Evolutionary conservation across 2,888 invertebrate species (phyloP).

Genomic region (Eupithecia subumbrata): DNA sequence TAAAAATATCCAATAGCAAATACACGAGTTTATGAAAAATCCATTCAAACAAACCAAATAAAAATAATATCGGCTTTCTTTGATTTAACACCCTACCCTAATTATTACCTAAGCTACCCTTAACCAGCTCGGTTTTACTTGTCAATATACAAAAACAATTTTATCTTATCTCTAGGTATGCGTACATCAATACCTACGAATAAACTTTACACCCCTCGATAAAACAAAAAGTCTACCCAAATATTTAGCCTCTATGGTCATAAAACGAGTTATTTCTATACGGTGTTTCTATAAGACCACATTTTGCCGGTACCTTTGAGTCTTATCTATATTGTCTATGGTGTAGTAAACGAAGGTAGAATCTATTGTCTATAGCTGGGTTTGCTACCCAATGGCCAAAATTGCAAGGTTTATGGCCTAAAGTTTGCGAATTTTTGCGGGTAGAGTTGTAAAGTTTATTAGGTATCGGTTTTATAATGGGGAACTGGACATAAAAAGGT

Average conservation of each 20-base stretch:
- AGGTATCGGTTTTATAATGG: conserved; percentile 39
- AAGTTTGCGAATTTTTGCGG: conserved; percentile 46
- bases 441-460: conserved; percentile 40
- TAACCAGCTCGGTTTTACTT: neutral
- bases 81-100: neutral
- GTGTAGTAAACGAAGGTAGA: conserved; percentile 41
- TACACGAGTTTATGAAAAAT: neutral
- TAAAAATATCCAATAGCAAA: neutral
- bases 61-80: neutral
- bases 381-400: conserved; percentile 48
- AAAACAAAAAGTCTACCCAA: conserved; percentile 39
- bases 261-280: conserved; percentile 31
- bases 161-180: conserved; percentile 32
- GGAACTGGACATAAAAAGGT: conserved; percentile 26
- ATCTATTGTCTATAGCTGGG: conserved; percentile 47
- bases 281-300: conserved; percentile 34
- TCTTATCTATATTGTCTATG: conserved; percentile 48
- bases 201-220: conserved; percentile 31
- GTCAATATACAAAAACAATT: neutral
- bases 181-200: conserved; percentile 32
- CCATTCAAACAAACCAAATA: neutral
- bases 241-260: conserved; percentile 33
- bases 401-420: conserved; percentile 40
- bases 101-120: neutral
- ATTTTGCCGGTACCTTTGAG: conserved; percentile 57